These are phyloP conservation scores for Pristionchus japonicus DNA, from an alignment of 2,888 invertebrate species.

Conservation along the genomic window DNA sequence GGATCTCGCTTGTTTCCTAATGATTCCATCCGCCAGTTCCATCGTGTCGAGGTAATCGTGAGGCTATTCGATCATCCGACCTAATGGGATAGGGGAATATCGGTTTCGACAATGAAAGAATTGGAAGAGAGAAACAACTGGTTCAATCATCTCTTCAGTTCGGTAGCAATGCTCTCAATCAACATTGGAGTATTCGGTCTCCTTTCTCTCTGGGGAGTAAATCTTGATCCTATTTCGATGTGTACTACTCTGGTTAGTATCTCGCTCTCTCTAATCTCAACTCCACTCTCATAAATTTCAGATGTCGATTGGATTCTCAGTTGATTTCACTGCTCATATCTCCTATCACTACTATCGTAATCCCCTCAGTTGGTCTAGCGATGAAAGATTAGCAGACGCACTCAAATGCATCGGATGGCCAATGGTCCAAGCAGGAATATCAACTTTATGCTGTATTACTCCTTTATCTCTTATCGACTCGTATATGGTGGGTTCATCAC, in stretches of 20 bases:
- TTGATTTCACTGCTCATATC: slow-evolving; percentile 63
- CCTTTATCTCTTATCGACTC: slow-evolving; percentile 61
- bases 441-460: slow-evolving; percentile 60
- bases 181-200: slow-evolving; percentile 68
- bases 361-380: slow-evolving; percentile 58
- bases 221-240: slow-evolving; percentile 68
- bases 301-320: slow-evolving; percentile 52
- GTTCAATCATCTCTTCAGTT: slow-evolving; percentile 53
- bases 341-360: slow-evolving; percentile 67
- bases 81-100: too few species aligned
- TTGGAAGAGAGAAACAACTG: too few species aligned
- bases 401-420: slow-evolving; percentile 68
- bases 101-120: too few species aligned
- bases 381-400: slow-evolving; percentile 63
- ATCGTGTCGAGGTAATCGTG: slow-evolving; percentile 59
- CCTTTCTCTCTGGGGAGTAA: slow-evolving; percentile 64
- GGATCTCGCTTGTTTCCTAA: slow-evolving; percentile 65
- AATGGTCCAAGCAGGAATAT: slow-evolving; percentile 66
- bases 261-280: not conserved
- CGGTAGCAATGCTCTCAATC: slow-evolving; percentile 66
- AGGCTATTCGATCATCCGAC: too few species aligned
- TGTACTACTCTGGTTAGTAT: slow-evolving; percentile 66
- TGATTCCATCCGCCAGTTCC: slow-evolving; percentile 62
- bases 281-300: not conserved
- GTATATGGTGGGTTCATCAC: slow-evolving; percentile 57